phyloP scores from a whole-genome alignment of 1,140 invertebrate species.

The Brachionus rubens region DNA sequence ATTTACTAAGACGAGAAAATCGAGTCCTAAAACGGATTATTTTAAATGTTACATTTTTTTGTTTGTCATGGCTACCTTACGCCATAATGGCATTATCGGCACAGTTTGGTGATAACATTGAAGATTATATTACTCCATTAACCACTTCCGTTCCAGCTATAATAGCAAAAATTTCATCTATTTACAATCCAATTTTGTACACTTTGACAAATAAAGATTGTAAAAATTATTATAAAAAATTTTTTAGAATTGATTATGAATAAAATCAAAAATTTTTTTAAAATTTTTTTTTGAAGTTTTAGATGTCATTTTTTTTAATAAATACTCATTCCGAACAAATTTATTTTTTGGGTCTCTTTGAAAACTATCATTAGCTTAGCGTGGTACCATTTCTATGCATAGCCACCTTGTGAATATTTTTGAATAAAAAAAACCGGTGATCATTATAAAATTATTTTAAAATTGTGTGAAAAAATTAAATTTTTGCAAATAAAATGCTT shows the following conservation, averaged over 20 bases:
- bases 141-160: conserved; percentile 18
- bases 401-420: too few species aligned
- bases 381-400: too few species aligned
- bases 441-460: too few species aligned
- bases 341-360: too few species aligned
- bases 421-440: too few species aligned
- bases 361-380: too few species aligned
- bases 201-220: conserved; percentile 24
- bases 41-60: conserved; percentile 20
- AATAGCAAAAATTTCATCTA: conserved; percentile 38
- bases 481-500: too few species aligned
- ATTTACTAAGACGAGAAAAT: conserved; percentile 29
- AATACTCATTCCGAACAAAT: too few species aligned
- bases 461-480: too few species aligned
- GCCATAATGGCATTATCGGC: background rate
- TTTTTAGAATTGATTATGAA: background rate
- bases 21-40: conserved; percentile 6
- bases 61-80: conserved; percentile 31
- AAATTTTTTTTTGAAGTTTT: background rate
- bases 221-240: conserved; percentile 5
- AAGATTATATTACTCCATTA: conserved; percentile 28
- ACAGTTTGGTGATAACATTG: conserved; percentile 9
- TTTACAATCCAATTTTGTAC: conserved; percentile 39
- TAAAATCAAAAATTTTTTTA: background rate
- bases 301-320: background rate